Conservation (phyloP, 2,888 invertebrate species). For the Monochamus alternatus region DNA sequence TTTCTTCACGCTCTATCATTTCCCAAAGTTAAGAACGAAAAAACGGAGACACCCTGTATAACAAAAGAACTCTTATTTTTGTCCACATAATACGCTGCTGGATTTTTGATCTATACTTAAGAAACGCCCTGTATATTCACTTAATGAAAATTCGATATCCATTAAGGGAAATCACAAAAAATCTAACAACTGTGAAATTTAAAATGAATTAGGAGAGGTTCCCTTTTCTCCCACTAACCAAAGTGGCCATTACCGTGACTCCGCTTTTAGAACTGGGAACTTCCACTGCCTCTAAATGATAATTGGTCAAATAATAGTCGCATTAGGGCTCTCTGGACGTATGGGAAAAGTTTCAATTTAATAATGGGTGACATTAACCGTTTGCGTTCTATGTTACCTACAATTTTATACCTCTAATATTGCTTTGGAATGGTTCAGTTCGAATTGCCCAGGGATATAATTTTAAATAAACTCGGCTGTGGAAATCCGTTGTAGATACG, state of each 20-base stretch:
- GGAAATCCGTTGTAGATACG: too few species aligned
- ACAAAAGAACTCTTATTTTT: too few species aligned
- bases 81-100: too few species aligned
- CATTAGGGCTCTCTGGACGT: background rate
- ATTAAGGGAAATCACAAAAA: background rate
- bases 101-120: too few species aligned
- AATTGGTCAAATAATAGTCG: constrained; percentile 21
- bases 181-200: constrained; percentile 6
- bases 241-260: background rate
- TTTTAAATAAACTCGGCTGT: too few species aligned
- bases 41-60: too few species aligned
- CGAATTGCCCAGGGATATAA: too few species aligned
- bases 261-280: background rate
- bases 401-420: background rate
- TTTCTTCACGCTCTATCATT: too few species aligned
- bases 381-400: background rate
- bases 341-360: constrained; percentile 15
- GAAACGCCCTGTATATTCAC: too few species aligned
- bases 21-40: too few species aligned
- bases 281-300: constrained; percentile 5
- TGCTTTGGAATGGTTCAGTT: background rate
- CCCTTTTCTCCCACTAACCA: background rate
- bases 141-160: too few species aligned
- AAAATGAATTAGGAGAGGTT: constrained; percentile 11
- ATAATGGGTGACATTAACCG: constrained; percentile 10